Base-by-base conservation (phyloP, 2,113 vertebrate genomes). In the Clarias magur region DNA sequence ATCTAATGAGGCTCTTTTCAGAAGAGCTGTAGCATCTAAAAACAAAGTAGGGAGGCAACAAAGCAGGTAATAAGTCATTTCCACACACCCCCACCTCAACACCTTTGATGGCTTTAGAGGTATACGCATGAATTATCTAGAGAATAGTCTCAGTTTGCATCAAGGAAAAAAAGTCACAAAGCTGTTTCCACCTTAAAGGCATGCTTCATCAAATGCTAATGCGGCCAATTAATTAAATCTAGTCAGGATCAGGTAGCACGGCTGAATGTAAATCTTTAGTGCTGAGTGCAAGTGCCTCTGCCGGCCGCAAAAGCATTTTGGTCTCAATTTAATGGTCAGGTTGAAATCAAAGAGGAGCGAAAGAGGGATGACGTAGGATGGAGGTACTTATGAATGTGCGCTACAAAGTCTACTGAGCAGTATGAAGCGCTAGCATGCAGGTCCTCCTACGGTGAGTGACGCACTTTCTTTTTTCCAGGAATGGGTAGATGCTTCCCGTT, bases 391-490 rank as follows among this genome's bases (percentile, higher is more conserved):
- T 89, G 82, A 59, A 48, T 12, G 76, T 73, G 53, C 25, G 56
- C 21, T 60, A 48, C 48, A 8, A 60, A 60, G 59, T 5, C 25
- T 59, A 30, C 9, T 34, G 56, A 34, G n/a, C 81, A 23, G 59
- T 72, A 38, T 59, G 84, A 86, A 73, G 62, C 1, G 9, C 73
- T 38, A 87, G 38, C 54, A 34, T 72, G 34, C 76, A 83, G 17
- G 57, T 89, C 73, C 75, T 85, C 30, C 83, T 73, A 65, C 83
- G 48, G 79, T 67, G 80, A 76, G 80, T 87, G 88, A 87, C 23
- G 86, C 85, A 85, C 25, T 23, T 59, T 83, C 17, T 75, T 63
- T 63, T 75, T 83, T 85, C 85, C 85, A 78, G 65, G 80, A 90
- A 90, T 83, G 73, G 78, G 65, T 67, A 21, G 34, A 82, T 59